phyloP scores from a whole-genome alignment of 2,797 vertebrate genomes.

The Acanthurus tractus region DNA sequence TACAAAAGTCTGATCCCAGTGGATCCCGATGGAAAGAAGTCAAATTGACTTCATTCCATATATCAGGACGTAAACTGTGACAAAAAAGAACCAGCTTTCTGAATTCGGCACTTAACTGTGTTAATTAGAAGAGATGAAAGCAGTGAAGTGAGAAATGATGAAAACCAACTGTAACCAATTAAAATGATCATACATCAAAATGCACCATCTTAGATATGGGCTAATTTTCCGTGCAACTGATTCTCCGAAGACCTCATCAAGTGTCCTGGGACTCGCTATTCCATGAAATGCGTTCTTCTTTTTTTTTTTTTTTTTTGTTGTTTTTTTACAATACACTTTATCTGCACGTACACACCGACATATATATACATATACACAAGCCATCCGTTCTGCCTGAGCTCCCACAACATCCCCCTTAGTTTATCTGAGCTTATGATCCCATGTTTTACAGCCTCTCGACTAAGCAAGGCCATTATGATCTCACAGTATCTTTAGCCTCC shows the following conservation, averaged over 20 bases:
- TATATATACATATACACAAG: neutral
- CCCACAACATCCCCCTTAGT: neutral
- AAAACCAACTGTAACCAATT: constrained; percentile 51
- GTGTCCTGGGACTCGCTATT: neutral
- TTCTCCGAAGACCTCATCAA: constrained; percentile 18
- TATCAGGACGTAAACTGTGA: constrained; percentile 12
- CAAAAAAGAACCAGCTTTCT: constrained; percentile 5
- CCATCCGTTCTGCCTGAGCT: neutral
- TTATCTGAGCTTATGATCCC: constrained; percentile 17
- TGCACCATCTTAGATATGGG: constrained; percentile 1
- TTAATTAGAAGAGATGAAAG: constrained; percentile 46
- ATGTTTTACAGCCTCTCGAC: constrained; percentile 46
- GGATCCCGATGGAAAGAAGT: too few relatives aligned
- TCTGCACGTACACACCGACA: neutral
- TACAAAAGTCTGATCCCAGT: neutral
- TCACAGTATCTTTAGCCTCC: constrained; percentile 26
- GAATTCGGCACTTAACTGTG: constrained; percentile 14
- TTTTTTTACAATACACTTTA: neutral
- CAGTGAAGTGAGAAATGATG: constrained; percentile 28
- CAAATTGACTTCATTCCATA: too few relatives aligned
- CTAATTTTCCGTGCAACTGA: constrained; percentile 29
- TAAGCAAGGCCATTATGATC: constrained; percentile 50
- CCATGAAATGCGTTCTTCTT: neutral
- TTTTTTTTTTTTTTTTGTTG: neutral
- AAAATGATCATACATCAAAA: constrained; percentile 39